Percentiles rank a stretch among this genome's conserved stretches.
These are phyloP conservation scores for Actinostola sp. DNA, from an alignment of 92 coral and sea anemone species.

Conservation along the genomic window DNA sequence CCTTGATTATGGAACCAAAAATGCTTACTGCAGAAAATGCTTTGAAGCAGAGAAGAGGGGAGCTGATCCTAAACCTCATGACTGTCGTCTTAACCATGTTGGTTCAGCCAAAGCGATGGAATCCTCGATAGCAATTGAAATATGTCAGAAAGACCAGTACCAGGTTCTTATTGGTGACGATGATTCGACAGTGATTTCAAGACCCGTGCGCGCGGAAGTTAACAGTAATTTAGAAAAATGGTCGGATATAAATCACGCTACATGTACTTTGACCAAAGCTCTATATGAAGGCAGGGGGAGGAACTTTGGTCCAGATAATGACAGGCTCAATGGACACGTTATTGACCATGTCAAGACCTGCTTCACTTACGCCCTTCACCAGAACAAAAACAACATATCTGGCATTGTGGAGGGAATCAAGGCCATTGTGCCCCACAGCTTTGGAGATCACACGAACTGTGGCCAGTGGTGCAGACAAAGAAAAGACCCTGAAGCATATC, in stretches of 20 bases:
- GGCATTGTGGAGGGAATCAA: conserved; percentile 5
- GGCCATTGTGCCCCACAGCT: conserved; percentile 35
- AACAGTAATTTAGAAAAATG: too few relatives aligned
- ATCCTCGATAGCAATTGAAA: conserved; percentile 12
- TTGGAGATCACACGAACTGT: conserved; percentile 14
- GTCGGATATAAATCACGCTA: too few relatives aligned
- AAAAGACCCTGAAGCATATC: not conserved
- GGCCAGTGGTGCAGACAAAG: not conserved
- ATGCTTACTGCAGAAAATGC: conserved; percentile 28
- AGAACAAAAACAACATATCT: conserved; percentile 27
- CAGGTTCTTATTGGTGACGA: conserved; percentile 20
- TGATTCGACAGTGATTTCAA: conserved; percentile 8
- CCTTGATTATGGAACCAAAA: conserved; percentile 10
- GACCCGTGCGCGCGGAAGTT: not conserved
- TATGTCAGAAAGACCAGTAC: conserved; percentile 3
- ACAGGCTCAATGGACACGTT: conserved; percentile 3
- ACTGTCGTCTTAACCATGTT: conserved; percentile 4
- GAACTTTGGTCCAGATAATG: not conserved
- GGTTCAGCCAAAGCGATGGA: conserved; percentile 22
- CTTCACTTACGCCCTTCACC: conserved; percentile 33
- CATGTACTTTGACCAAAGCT: not conserved
- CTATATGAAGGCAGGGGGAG: conserved; percentile 4
- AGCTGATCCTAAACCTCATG: not conserved
- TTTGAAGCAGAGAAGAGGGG: not conserved
- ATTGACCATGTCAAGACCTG: conserved; percentile 4